A percentile compares a stretch with the other conserved stretches of the same genome.
phyloP scores from a whole-genome alignment of 2,113 vertebrate species.

The Ailurus styani region DNA sequence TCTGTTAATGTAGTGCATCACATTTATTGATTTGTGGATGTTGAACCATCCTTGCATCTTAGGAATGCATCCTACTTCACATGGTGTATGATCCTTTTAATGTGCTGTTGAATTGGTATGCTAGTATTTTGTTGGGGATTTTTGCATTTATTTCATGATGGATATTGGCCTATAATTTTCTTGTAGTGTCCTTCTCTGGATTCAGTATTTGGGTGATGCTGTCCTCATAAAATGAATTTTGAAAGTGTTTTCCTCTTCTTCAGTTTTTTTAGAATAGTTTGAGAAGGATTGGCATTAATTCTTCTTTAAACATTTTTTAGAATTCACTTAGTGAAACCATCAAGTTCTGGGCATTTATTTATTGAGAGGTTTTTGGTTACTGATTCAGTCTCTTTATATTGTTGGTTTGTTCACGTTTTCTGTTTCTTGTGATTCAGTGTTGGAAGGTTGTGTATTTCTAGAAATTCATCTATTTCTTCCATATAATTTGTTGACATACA shows the following conservation, averaged over 20 bases:
- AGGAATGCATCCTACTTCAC: neutral
- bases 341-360: neutral
- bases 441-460: neutral
- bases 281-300: neutral
- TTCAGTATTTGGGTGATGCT: neutral
- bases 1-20: neutral
- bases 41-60: neutral
- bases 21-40: neutral
- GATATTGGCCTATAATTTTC: neutral
- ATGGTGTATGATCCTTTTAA: neutral
- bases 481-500: neutral
- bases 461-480: neutral
- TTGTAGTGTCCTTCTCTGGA: neutral
- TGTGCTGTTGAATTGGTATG: neutral
- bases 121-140: neutral
- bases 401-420: neutral
- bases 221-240: neutral
- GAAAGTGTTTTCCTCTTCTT: neutral
- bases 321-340: neutral
- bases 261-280: neutral
- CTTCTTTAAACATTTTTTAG: neutral
- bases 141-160: neutral
- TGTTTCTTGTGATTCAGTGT: neutral
- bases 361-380: neutral
- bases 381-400: neutral